Base-by-base conservation (phyloP, 2,113 vertebrate genomes). In the Syngnathoides biaculeatus region DNA sequence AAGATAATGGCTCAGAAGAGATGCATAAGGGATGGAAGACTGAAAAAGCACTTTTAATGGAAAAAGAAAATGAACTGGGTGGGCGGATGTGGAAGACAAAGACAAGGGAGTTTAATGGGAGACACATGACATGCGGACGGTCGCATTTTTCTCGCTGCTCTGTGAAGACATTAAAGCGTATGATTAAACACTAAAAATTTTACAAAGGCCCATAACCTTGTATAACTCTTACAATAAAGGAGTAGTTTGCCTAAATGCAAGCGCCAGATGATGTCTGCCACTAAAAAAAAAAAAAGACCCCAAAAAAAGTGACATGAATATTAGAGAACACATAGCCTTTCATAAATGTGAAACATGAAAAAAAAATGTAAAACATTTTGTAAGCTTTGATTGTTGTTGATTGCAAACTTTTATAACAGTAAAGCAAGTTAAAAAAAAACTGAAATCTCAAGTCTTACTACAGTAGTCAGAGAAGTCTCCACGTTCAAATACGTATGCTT, bases 31-130 rank as follows among this genome's bases (percentile, higher is more conserved):
- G 39, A 35, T 10, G 71, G 65, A 43, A 35, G 59, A 60, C 22
- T 30, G 66, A 26, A 63, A 65, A 74, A 65, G 42, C 68, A 64
- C 45, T 64, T 65, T 66, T n/a, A 69, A 62, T 35, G 24, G 48
- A 26, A 56, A 52, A 67, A 50, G 66, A 64, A 72, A 79, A 73
- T 75, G 69, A 75, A 78, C 68, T 47, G 55, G 63, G 58, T 45
- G 72, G 57, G 73, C 59, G 64, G 59, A 75, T 75, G 63, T 17
- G 35, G 65, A 72, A 67, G 69, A 65, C 19, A 67, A 68, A 71
- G 77, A 69, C 64, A 77, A 72, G 78, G 77, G 74, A 72, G 70
- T 64, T 74, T 65, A 56, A 13, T 60, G 35, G 47, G 17, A 72
- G 57, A 5, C 14, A 70, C 43, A 40, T 47, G 52, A 15, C 55